Conservation (phyloP, 2,797 vertebrate genomes). For the Forpus xanthops region DNA sequence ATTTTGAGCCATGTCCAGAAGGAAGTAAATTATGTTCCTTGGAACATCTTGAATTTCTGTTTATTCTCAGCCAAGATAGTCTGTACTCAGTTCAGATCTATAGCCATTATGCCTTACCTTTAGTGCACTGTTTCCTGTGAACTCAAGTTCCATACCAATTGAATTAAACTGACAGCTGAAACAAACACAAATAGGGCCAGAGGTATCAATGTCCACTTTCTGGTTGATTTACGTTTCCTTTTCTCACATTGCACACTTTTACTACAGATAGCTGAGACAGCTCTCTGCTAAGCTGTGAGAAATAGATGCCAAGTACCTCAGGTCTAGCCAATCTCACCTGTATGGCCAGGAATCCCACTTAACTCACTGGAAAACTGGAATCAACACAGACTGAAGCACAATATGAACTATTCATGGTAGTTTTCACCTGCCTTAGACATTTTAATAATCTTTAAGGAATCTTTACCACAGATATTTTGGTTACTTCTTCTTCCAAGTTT, state of each 20-base stretch:
- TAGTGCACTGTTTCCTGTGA: background rate
- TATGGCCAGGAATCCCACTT: background rate
- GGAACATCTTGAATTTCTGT: background rate
- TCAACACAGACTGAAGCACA: background rate
- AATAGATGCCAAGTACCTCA: background rate
- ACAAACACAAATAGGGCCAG: background rate
- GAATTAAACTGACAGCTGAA: background rate
- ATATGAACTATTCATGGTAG: background rate
- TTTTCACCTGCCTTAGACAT: background rate
- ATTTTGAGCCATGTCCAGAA: background rate
- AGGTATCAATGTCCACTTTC: background rate
- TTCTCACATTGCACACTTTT: background rate
- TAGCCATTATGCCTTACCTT: background rate
- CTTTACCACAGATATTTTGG: background rate
- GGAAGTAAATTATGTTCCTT: background rate
- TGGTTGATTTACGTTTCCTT: background rate
- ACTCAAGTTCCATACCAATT: background rate
- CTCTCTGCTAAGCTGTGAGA: background rate
- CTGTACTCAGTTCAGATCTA: background rate
- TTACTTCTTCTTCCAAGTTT: background rate
- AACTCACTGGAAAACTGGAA: background rate
- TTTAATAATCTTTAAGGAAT: background rate
- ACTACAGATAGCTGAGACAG: background rate
- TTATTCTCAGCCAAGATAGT: background rate
- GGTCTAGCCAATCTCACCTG: background rate